A percentile compares a stretch with the other conserved stretches of the same genome.
Evolutionary conservation across 2,888 invertebrate genomes (phyloP).

Genomic region (Scelioninae gen. 1): DNA sequence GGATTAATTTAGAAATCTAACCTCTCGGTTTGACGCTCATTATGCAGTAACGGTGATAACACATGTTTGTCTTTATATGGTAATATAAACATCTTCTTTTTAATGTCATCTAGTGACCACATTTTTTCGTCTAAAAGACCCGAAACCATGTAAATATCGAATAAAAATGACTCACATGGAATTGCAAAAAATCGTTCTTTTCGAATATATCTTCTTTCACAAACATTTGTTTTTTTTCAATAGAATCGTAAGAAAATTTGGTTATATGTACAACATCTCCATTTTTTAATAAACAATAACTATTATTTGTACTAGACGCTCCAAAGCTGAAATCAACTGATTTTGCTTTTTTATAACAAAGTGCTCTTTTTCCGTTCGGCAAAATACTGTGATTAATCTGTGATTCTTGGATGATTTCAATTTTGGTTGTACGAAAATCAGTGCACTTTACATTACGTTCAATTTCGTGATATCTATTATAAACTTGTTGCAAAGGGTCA

Average conservation of each 20-base stretch:
- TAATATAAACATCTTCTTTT: conserved; percentile 29
- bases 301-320: conserved; percentile 30
- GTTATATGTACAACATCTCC: conserved; percentile 30
- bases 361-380: conserved; percentile 30
- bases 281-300: conserved; percentile 32
- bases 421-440: background rate
- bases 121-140: conserved; percentile 30
- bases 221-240: conserved; percentile 3
- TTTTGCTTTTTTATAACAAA: conserved; percentile 11
- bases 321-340: conserved; percentile 20
- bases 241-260: conserved; percentile 31
- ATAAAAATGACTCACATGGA: conserved; percentile 42
- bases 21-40: conserved; percentile 17
- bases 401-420: conserved; percentile 13
- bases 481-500: conserved; percentile 51
- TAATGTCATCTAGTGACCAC: conserved; percentile 26
- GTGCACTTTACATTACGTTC: background rate
- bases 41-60: conserved; percentile 33
- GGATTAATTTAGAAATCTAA: background rate
- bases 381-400: conserved; percentile 17
- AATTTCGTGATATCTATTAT: conserved; percentile 53
- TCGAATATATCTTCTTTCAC: conserved; percentile 24
- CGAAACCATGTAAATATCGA: conserved; percentile 30
- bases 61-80: conserved; percentile 19
- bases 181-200: conserved; percentile 31